Percentiles rank a stretch among this genome's conserved stretches.
Conservation (phyloP, 2,113 vertebrate genomes). For the Stercorarius parasiticus region DNA sequence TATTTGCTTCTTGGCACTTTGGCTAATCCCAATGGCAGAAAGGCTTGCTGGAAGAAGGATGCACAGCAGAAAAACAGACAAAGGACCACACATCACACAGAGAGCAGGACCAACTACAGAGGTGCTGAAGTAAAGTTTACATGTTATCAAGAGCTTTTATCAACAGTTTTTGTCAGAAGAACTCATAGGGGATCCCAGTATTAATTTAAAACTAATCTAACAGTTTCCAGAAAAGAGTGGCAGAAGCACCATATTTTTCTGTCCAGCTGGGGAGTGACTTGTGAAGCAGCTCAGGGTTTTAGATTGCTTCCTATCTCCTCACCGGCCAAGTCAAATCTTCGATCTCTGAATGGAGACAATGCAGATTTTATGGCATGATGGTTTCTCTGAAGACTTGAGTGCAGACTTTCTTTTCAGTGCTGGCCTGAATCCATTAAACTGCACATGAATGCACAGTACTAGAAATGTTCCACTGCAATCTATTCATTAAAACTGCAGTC, state of each 20-base stretch:
- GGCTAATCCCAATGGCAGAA: background rate
- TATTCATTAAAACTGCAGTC: background rate
- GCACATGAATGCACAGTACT: background rate
- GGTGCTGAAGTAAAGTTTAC: background rate
- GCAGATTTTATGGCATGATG: background rate
- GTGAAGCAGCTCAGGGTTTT: background rate
- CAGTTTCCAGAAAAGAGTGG: background rate
- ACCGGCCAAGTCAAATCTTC: background rate
- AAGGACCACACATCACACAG: background rate
- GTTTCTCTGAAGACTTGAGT: background rate
- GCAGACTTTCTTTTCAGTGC: conserved; percentile 15
- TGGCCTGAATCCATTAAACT: conserved; percentile 18
- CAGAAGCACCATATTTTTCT: background rate
- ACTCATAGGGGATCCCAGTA: background rate
- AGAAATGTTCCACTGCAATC: conserved; percentile 11
- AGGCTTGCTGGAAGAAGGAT: background rate
- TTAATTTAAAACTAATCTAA: background rate
- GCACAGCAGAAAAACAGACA: background rate
- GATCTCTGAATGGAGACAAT: background rate
- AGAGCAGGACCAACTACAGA: background rate
- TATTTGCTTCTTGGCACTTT: background rate
- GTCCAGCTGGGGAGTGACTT: background rate
- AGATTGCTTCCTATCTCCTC: background rate
- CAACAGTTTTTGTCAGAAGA: background rate
- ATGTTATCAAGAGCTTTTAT: background rate